These are phyloP conservation scores for Tetragonula carbonaria DNA, from an alignment of 2,888 invertebrate genomes.

Conservation along the genomic window DNA sequence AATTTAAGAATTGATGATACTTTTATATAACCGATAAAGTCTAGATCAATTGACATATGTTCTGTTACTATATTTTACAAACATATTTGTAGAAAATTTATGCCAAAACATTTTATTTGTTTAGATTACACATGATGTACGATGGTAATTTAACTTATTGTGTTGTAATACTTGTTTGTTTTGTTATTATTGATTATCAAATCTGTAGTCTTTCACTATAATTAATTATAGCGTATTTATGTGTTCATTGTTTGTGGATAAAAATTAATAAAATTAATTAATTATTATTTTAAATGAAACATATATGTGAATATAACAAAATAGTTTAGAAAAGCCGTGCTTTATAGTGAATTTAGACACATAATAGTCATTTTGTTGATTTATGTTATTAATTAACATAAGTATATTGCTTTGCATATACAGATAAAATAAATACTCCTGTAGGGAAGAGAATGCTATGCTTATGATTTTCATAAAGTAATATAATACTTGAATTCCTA, in stretches of 20 bases:
- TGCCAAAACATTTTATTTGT: constrained; percentile 3
- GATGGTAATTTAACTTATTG: constrained; percentile 14
- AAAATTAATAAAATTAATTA: not conserved
- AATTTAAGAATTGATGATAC: not conserved
- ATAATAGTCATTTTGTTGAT: constrained; percentile 34
- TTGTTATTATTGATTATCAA: constrained; percentile 3
- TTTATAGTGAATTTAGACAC: constrained; percentile 37
- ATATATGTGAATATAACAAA: constrained; percentile 34
- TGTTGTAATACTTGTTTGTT: constrained; percentile 21
- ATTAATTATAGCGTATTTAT: not conserved
- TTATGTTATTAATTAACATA: constrained; percentile 57
- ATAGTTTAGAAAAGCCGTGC: constrained; percentile 28
- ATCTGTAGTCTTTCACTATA: not conserved
- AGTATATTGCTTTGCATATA: constrained; percentile 42
- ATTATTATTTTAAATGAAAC: not conserved
- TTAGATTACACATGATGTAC: constrained; percentile 3
- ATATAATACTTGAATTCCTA: constrained; percentile 1
- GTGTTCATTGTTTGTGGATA: constrained; percentile 6
- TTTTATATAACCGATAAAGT: constrained; percentile 13
- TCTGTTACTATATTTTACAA: not conserved
- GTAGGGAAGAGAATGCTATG: constrained; percentile 9
- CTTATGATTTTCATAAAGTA: constrained; percentile 14
- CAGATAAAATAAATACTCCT: constrained; percentile 35
- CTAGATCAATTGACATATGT: constrained; percentile 10
- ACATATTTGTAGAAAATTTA: constrained; percentile 10